Percentiles rank a stretch among this genome's conserved stretches.
phyloP scores from a whole-genome alignment of 1,140 invertebrate genomes.

The Ceratitis capitata region DNA sequence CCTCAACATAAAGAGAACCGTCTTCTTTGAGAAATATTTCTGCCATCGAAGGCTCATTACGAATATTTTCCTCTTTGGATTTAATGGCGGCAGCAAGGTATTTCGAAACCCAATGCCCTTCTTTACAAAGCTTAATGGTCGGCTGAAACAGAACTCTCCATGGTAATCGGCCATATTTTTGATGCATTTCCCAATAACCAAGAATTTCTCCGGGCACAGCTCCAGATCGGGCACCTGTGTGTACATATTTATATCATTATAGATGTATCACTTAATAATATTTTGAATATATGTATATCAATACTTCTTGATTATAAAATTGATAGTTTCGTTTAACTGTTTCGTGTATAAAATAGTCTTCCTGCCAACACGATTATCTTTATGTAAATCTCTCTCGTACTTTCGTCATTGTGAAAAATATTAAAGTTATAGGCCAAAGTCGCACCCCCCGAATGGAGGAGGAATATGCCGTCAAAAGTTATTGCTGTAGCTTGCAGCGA shows the following conservation, averaged over 20 bases:
- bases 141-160: conserved; percentile 87
- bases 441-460: too few species aligned
- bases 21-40: conserved; percentile 76
- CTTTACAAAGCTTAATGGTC: conserved; percentile 77
- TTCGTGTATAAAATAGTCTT: too few species aligned
- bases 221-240: conserved; percentile 76
- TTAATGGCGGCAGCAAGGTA: conserved; percentile 76
- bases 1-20: conserved; percentile 71
- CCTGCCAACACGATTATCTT: too few species aligned
- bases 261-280: background rate
- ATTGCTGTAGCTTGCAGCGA: too few species aligned
- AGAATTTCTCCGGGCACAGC: conserved; percentile 91
- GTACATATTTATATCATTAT: background rate
- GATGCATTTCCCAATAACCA: conserved; percentile 86
- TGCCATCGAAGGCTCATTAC: conserved; percentile 70
- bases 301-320: too few species aligned
- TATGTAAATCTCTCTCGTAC: too few species aligned
- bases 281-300: too few species aligned
- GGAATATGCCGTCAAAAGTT: too few species aligned
- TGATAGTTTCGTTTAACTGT: too few species aligned
- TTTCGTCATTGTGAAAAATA: too few species aligned
- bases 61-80: conserved; percentile 68
- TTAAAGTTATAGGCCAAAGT: too few species aligned
- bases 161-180: conserved; percentile 78
- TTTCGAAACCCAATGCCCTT: conserved; percentile 76